Percentiles rank a stretch among this genome's conserved stretches.
Evolutionary conservation across 2,113 vertebrate species (phyloP).

Genomic region (Carassius auratus): DNA sequence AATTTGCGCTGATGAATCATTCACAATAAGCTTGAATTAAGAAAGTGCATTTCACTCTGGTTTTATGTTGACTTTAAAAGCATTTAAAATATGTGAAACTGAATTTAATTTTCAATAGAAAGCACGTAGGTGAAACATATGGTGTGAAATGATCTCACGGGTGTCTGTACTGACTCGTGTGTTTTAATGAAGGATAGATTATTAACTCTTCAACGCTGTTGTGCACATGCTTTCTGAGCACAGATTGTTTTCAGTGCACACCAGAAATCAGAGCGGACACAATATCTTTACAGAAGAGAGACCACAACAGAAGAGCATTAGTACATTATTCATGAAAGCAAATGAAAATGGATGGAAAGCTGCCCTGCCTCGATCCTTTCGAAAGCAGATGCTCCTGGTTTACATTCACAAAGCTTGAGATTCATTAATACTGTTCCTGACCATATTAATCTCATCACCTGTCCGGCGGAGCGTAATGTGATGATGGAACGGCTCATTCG

Average conservation of each 20-base stretch:
- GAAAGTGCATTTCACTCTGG: too few relatives aligned
- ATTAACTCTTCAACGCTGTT: background rate
- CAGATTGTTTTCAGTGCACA: background rate
- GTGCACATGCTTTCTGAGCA: background rate
- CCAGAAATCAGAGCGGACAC: slow-evolving; percentile 1
- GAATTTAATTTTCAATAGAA: background rate
- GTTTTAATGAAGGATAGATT: slow-evolving; percentile 11
- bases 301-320: slow-evolving; percentile 28
- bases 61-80: background rate
- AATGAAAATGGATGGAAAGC: slow-evolving; percentile 56
- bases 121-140: background rate
- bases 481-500: slow-evolving; percentile 52
- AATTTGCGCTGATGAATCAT: too few relatives aligned
- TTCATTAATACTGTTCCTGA: slow-evolving; percentile 70
- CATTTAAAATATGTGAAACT: background rate
- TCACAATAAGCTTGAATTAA: too few relatives aligned
- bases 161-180: background rate
- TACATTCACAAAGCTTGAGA: slow-evolving; percentile 33
- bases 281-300: background rate
- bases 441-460: slow-evolving; percentile 72
- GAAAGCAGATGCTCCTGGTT: slow-evolving; percentile 55
- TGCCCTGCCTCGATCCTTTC: slow-evolving; percentile 54
- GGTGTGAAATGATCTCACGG: too few relatives aligned
- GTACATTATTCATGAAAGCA: slow-evolving; percentile 29
- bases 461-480: slow-evolving; percentile 56